These are phyloP conservation scores for Vultur gryphus DNA, from an alignment of 2,797 vertebrate species.

Conservation along the genomic window DNA sequence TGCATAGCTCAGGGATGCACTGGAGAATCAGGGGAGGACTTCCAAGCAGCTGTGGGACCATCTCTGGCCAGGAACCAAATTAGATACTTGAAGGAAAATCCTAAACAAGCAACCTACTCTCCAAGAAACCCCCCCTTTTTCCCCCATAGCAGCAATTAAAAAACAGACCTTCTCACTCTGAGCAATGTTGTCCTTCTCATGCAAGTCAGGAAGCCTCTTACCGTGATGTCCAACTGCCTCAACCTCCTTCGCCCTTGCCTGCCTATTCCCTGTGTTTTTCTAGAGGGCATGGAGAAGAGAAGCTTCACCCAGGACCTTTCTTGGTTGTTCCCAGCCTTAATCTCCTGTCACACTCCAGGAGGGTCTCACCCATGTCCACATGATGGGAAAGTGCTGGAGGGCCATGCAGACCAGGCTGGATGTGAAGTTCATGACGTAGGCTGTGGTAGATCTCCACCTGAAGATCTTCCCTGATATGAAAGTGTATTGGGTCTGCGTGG, in stretches of 20 bases:
- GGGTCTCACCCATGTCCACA: rapidly evolving
- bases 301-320: neutral
- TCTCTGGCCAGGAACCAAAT: neutral
- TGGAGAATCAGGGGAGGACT: neutral
- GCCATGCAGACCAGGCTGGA: neutral
- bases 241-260: neutral
- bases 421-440: neutral
- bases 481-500: too few relatives aligned
- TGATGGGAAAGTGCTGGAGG: neutral
- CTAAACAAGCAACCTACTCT: neutral
- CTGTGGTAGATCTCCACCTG: neutral
- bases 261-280: neutral
- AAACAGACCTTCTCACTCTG: neutral
- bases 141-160: neutral
- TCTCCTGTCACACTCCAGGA: neutral
- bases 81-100: neutral
- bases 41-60: neutral
- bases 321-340: neutral
- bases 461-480: neutral
- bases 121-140: neutral
- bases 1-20: neutral
- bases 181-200: neutral
- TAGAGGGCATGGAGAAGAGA: neutral
- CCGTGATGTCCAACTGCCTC: neutral
- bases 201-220: neutral